phyloP scores from a whole-genome alignment of 2,888 invertebrate species.

The Catonia carolina region DNA sequence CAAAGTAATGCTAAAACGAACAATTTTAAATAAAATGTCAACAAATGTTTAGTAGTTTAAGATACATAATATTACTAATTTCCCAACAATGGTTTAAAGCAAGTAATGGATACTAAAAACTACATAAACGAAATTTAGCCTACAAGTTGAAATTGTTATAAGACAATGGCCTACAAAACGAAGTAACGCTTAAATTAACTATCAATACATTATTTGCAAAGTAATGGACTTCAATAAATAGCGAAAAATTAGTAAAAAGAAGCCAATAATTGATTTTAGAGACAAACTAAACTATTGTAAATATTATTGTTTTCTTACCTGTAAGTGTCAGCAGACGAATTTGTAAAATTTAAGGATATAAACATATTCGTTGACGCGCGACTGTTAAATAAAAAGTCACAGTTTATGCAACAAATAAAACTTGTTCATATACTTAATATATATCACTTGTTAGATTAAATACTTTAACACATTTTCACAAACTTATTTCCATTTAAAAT shows the following conservation, averaged over 20 bases:
- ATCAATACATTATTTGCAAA: too few species aligned
- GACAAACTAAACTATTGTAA: neutral
- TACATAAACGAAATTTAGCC: too few species aligned
- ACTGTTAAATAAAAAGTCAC: conserved; percentile 5
- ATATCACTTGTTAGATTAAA: conserved; percentile 7
- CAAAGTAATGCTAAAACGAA: too few species aligned
- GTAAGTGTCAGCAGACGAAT: conserved; percentile 56
- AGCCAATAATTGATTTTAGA: conserved; percentile 1
- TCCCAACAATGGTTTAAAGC: too few species aligned
- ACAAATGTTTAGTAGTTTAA: too few species aligned
- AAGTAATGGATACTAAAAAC: too few species aligned
- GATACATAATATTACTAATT: too few species aligned
- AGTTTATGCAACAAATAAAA: conserved; percentile 6
- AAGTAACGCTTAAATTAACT: too few species aligned
- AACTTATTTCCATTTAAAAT: conserved; percentile 7
- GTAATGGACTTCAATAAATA: too few species aligned
- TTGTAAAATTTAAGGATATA: conserved; percentile 33
- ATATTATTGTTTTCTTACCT: conserved; percentile 42
- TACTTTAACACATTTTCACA: conserved; percentile 15
- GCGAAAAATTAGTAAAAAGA: neutral
- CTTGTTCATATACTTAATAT: neutral
- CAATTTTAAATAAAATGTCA: too few species aligned
- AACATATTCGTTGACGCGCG: conserved; percentile 10
- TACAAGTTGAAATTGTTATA: too few species aligned
- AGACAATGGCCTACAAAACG: too few species aligned